Evolutionary conservation across 2,113 vertebrate species (phyloP), one percentile per base, ranked within the genome.

Genomic region (Solenodon paradoxus): DNA sequence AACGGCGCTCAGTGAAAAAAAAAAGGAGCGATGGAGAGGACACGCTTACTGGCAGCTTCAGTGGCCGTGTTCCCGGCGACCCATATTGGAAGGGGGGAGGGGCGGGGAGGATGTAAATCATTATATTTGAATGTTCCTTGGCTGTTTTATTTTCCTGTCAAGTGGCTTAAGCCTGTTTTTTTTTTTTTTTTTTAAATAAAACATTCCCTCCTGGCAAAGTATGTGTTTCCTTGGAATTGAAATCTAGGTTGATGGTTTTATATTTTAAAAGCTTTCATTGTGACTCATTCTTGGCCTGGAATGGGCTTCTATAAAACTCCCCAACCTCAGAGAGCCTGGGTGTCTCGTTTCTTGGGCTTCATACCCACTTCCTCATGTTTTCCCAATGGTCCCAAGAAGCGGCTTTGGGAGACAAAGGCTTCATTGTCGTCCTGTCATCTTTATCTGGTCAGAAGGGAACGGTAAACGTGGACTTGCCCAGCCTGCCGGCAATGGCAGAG

Each of bases 191-290:
- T 94, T 86, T n/a, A 86, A 97, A n/a, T n/a, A 12, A 72, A 45
- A 75, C 92, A 85, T 92, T 94, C 95, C 80, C 93, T 94, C 87
- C 81, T 95, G 90, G 90, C 93, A 93, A 98, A 98, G 97, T 98
- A 96, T 97, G 75, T 97, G 95, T 97, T 98, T 97, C 97, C 95
- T 97, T 98, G 96, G 94, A 94, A 94, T 89, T 97, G 91, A 94
- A 97, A 97, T 96, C 97, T 96, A 93, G 96, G 55, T 97, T 98
- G 96, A 96, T 98, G 97, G 92, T 97, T 98, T 97, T 97, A 78
- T 88, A 92, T 92, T 97, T 96, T 97, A 93, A 92, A 97, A 93
- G 94, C 91, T 97, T 97, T 96, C 94, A 93, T 68, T 94, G 92
- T 98, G 98, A 98, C 96, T 98, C 96, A 97, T 90, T 94, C 83